Conservation (phyloP, 2,113 vertebrate species). For the Sminthopsis crassicaudata region DNA sequence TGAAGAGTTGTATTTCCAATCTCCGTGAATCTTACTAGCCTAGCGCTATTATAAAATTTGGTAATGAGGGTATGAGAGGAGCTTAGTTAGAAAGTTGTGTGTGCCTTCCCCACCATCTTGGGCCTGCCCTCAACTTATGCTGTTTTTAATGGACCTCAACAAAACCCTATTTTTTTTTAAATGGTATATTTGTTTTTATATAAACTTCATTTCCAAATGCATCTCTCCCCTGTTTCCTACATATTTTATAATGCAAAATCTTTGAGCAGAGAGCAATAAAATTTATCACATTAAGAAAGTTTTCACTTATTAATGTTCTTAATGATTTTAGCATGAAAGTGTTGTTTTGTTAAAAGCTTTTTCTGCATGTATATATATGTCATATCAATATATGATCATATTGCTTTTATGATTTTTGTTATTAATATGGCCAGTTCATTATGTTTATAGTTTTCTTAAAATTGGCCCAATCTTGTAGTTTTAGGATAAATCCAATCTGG, state of each 20-base stretch:
- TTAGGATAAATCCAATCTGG: not conserved
- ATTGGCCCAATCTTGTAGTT: not conserved
- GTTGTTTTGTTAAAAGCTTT: not conserved
- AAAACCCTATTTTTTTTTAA: not conserved
- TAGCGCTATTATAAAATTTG: too few species aligned
- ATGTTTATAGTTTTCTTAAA: not conserved
- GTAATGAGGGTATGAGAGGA: too few species aligned
- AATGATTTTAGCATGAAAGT: not conserved
- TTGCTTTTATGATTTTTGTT: not conserved
- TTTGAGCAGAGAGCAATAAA: not conserved
- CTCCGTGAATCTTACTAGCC: too few species aligned
- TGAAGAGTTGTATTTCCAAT: too few species aligned
- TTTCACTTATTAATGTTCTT: not conserved
- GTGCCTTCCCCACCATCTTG: too few species aligned
- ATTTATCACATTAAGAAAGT: not conserved
- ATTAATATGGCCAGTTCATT: not conserved
- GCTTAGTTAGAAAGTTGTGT: too few species aligned
- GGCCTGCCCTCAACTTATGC: too few species aligned
- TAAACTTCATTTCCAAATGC: not conserved
- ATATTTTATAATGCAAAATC: not conserved
- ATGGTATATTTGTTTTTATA: not conserved
- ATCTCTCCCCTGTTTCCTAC: not conserved
- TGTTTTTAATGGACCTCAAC: not conserved
- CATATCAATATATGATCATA: not conserved
- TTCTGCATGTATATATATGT: not conserved